Evolutionary conservation across 2,113 vertebrate genomes (phyloP).

Genomic region (Semnopithecus entellus): DNA sequence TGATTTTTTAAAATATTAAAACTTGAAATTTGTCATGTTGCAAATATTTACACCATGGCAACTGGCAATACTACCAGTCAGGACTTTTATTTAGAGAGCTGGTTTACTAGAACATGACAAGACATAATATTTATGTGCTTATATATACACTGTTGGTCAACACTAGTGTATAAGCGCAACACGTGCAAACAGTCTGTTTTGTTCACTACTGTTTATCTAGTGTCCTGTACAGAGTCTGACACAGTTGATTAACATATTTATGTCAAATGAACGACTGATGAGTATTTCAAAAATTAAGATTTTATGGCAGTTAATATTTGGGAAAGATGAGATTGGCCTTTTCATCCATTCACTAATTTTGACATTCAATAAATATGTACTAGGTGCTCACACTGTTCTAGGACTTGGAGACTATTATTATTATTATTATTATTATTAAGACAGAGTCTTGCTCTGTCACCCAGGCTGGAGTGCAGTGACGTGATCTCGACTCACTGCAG

Average conservation of each 20-base stretch:
- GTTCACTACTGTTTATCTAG: neutral
- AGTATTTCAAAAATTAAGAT: neutral
- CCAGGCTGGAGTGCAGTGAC: no score
- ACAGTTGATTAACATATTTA: neutral
- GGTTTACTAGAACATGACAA: neutral
- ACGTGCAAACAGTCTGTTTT: neutral
- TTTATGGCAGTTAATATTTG: neutral
- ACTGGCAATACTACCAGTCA: neutral
- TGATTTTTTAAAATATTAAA: neutral
- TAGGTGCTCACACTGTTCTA: neutral
- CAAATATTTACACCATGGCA: neutral
- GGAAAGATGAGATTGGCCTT: neutral
- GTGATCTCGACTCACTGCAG: no score
- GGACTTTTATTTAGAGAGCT: neutral
- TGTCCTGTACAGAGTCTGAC: neutral
- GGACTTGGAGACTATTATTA: neutral
- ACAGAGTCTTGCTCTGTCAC: no score
- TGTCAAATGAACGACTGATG: neutral
- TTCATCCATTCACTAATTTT: neutral
- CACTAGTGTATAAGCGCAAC: neutral
- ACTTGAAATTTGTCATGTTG: neutral
- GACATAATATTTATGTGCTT: neutral
- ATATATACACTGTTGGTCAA: neutral
- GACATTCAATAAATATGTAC: neutral
- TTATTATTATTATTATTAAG: neutral